Percentiles rank a stretch among this genome's conserved stretches.
Conservation (phyloP, 2,888 invertebrate genomes). For the Dicyrtoma fusca region DNA sequence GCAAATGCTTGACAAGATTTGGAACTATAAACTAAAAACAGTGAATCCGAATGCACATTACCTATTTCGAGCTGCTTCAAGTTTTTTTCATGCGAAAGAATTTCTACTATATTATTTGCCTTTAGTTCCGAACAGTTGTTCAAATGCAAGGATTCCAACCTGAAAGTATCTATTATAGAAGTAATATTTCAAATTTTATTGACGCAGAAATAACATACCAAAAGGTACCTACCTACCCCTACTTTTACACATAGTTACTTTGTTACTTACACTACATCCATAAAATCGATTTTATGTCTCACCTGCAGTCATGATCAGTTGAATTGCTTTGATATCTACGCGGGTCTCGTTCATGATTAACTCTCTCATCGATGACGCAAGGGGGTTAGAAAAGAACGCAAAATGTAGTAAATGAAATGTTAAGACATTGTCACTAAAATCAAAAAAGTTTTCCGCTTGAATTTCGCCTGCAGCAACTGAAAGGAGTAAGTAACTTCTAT, state of each 20-base stretch:
- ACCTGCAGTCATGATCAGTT: slow-evolving; percentile 34
- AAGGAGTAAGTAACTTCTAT: not conserved
- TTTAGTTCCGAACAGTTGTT: slow-evolving; percentile 39
- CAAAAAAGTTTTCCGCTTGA: slow-evolving; percentile 13
- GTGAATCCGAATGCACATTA: too few species aligned
- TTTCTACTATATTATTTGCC: slow-evolving; percentile 1
- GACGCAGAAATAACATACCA: not conserved
- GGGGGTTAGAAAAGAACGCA: slow-evolving; percentile 30
- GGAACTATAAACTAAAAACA: too few species aligned
- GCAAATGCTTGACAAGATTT: too few species aligned
- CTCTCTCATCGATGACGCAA: slow-evolving; percentile 18
- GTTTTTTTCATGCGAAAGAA: slow-evolving; percentile 16
- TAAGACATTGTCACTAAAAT: slow-evolving; percentile 40
- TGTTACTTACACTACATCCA: too few species aligned
- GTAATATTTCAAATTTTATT: too few species aligned
- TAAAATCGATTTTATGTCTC: not conserved
- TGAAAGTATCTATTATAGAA: slow-evolving; percentile 23
- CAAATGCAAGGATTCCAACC: slow-evolving; percentile 30
- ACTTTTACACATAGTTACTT: too few species aligned
- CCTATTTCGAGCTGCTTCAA: slow-evolving; percentile 38
- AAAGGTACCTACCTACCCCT: too few species aligned
- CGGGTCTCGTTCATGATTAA: slow-evolving; percentile 33
- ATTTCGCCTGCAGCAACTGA: slow-evolving; percentile 18
- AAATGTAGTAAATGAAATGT: slow-evolving; percentile 37
- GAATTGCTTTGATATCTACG: slow-evolving; percentile 29